Percentiles rank a stretch among this genome's conserved stretches.
Evolutionary conservation across 2,797 vertebrate species (phyloP).

Genomic region (Peromyscus nudipes): DNA sequence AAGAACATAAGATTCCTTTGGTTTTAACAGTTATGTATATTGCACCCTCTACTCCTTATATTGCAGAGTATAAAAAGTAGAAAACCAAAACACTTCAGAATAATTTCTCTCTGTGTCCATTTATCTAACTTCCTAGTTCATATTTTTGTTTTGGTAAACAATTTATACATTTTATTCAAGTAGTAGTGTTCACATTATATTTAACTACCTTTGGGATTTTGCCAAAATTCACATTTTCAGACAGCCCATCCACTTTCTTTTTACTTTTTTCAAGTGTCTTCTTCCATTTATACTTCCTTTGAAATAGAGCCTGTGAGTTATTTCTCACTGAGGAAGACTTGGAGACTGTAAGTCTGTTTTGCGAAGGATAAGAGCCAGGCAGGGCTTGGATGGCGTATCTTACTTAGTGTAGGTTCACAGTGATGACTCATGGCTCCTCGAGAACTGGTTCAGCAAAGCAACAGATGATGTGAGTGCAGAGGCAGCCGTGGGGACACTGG

Average conservation of each 20-base stretch:
- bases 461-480: background rate
- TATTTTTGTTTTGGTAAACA: background rate
- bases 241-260: background rate
- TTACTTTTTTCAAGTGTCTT: background rate
- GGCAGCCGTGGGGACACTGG: background rate
- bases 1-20: background rate
- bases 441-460: background rate
- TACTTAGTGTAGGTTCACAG: background rate
- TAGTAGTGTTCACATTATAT: background rate
- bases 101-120: background rate
- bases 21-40: background rate
- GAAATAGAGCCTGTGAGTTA: background rate
- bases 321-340: conserved; percentile 15
- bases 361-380: background rate
- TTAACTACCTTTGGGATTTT: conserved; percentile 36
- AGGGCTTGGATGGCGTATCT: background rate
- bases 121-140: background rate
- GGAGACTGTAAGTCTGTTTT: background rate
- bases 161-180: background rate
- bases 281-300: conserved; percentile 32
- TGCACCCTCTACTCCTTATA: background rate
- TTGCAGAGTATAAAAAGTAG: background rate
- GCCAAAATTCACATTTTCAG: conserved; percentile 4
- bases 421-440: background rate
- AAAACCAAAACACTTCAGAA: conserved; percentile 41